phyloP scores from a whole-genome alignment of 1,140 invertebrate species.

The Colletes latitarsis region DNA sequence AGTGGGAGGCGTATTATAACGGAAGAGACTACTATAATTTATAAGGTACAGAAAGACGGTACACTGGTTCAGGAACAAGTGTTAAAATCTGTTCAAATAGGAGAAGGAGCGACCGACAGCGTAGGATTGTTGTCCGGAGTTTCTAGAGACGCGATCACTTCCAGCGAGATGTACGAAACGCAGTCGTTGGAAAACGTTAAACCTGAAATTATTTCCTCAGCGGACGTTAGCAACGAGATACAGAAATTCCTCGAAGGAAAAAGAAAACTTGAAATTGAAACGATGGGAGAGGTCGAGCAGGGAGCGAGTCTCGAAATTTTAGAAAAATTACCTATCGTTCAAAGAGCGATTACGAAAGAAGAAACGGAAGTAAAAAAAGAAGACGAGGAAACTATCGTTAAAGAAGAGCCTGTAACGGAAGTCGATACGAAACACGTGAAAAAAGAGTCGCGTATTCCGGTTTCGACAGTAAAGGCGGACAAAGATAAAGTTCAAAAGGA shows the following conservation, averaged over 20 bases:
- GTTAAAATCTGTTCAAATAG: constrained; percentile 45
- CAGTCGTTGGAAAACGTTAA: neutral
- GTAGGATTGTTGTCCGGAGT: neutral
- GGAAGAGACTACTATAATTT: constrained; percentile 54
- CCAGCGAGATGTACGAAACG: neutral
- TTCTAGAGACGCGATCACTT: constrained; percentile 15
- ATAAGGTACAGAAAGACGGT: constrained; percentile 50
- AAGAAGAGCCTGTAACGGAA: neutral
- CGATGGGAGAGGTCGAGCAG: neutral
- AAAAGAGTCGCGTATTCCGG: constrained; percentile 74
- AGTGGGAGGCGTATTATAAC: constrained; percentile 39
- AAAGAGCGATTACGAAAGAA: neutral
- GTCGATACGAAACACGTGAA: constrained; percentile 47
- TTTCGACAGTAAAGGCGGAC: constrained; percentile 68
- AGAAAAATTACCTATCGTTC: neutral
- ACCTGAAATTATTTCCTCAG: neutral
- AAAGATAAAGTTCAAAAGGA: constrained; percentile 68
- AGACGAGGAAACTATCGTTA: neutral
- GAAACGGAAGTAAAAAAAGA: neutral
- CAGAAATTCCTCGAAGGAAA: constrained; percentile 21
- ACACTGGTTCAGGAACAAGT: constrained; percentile 46
- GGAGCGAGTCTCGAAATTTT: neutral
- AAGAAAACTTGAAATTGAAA: neutral
- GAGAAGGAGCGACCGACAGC: constrained; percentile 13
- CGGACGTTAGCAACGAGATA: constrained; percentile 23